Evolutionary conservation across 2,888 invertebrate species (phyloP), one percentile per base, ranked within the genome.

Genomic region (Tiliacea citrago): DNA sequence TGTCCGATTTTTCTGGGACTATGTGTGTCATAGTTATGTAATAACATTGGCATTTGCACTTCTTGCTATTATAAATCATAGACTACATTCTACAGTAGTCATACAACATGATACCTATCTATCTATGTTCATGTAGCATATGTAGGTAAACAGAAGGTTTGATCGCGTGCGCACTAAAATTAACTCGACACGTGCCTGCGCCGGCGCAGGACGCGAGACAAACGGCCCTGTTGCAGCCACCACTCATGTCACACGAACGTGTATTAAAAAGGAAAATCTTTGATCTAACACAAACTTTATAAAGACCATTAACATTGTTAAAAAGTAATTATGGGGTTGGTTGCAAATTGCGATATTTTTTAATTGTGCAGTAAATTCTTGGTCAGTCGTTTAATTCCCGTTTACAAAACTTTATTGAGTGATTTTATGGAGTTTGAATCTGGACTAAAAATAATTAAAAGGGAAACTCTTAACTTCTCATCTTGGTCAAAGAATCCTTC

Each of bases 111-210:
- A 70, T 51, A 55, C 21, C 13, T 47, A 65, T 6, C 7, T 21
- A 24, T 21, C 6, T 53, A 29, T 39, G n/a, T 29, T 53, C 13
- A 73, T 63, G 29, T 53, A 75, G 45, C 53, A 63, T 69, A 24
- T 72, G 79, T 42, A 42, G 42, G 42, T 82, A 74, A 83, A 73
- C 72, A 69, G 60, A 65, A 83, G 68, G 45, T 79, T 60, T 55
- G 73, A 85, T 83, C 85, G 84, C 84, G 83, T 84, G 85, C 72
- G 77, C 73, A 77, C 61, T 73, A 75, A 68, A 84, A 74, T 68
- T 51, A 77, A 35, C 65, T 53, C 42, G 67, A 68, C 84, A 80
- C 83, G 83, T 83, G 84, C 72, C 45, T 60, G 70, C 82, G 70
- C 67, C 24, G 63, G 70, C 65, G 62, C 79, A 76, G 83, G 83